Evolutionary conservation across 2,888 invertebrate species (phyloP), one percentile per base, ranked within the genome.

Genomic region (Pollenia griseotomentosa): DNA sequence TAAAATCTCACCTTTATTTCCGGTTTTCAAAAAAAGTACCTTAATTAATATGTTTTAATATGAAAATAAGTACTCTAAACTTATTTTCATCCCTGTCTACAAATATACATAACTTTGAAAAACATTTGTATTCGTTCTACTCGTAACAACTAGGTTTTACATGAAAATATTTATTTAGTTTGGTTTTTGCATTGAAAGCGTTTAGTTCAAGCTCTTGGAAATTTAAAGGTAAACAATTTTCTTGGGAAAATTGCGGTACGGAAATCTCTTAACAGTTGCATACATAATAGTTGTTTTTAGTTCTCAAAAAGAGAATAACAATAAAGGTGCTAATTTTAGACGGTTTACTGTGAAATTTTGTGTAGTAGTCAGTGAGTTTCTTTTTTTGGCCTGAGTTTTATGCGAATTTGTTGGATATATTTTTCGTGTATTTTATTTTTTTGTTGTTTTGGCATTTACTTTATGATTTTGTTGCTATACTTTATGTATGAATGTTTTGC

Each of bases 121-220:
- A 44, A 46, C 33, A 14, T n/a, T 44, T 42, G 19, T 46, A 12
- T 33, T 42, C 33, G 42, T 74, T 74, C 55, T 44, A 83, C 57
- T 19, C 16, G 51, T 40, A 42, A 63, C 46, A 70, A 68, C 70
- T 40, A 48, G 78, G 66, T 68, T 79, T 55, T 33, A 63, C 53
- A 48, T 59, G 46, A 42, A 70, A 55, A 55, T 61, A 10, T 78
- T 70, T 33, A 71, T 75, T 83, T 73, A 87, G 87, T 87, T 68
- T 68, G 33, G 61, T 73, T 82, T 78, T 78, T 82, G 42, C 81
- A 55, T 68, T 87, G 78, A 63, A 61, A 81, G 63, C 59, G 81
- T 77, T 63, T 63, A 77, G 71, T 53, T 75, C 16, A 33, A 23
- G 74, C 16, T 70, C 42, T 70, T n/a, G 12, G 23, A 53, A 70